Evolutionary conservation across 2,797 vertebrate species (phyloP), one percentile per base, ranked within the genome.

Genomic region (Enteromius thamalakanensis): DNA sequence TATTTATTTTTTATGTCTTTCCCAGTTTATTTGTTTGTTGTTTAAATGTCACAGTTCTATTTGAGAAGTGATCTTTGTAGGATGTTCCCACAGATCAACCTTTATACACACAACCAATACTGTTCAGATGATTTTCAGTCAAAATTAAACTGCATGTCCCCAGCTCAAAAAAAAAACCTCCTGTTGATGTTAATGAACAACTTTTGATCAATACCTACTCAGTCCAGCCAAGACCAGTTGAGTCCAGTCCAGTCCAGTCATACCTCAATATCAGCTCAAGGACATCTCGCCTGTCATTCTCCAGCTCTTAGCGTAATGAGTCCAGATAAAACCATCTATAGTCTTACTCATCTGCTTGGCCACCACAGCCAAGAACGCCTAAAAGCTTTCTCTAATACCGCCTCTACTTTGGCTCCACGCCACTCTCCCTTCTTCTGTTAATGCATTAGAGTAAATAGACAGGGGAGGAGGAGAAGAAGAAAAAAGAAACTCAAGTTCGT

Each of bases 241-340:
- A 60, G 65, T 77, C 80, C 14, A 53, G 84, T 77, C 80, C 14
- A 53, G 84, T 88, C 72, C 14, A 62, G 83, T 88, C 75, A 34
- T 11, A 85, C 89, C 89, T 93, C 91, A 94, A 93, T 88, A 84
- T 93, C 93, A 94, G 45, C 83, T 82, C 93, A 95, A 95, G 94
- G 95, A 90, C 92, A 90, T 92, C 88, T 85, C 83, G 64, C 47
- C 84, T 90, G 90, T 91, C 91, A 85, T 90, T 72, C 87, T 86
- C 80, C 82, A 60, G 94, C 94, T 95, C 91, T 95, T 95, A 95
- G 92, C 85, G 89, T 94, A 95, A 95, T 95, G 94, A 94, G 92
- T 88, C 91, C 12, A 91, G 93, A 95, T 95, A 94, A 94, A 94
- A 92, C 90, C 93, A 94, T 95, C 91, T 92, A 94, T 95, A 92